A percentile compares a stretch with the other conserved stretches of the same genome.
phyloP scores from a whole-genome alignment of 2,113 vertebrate species.

The Colaptes auratus region DNA sequence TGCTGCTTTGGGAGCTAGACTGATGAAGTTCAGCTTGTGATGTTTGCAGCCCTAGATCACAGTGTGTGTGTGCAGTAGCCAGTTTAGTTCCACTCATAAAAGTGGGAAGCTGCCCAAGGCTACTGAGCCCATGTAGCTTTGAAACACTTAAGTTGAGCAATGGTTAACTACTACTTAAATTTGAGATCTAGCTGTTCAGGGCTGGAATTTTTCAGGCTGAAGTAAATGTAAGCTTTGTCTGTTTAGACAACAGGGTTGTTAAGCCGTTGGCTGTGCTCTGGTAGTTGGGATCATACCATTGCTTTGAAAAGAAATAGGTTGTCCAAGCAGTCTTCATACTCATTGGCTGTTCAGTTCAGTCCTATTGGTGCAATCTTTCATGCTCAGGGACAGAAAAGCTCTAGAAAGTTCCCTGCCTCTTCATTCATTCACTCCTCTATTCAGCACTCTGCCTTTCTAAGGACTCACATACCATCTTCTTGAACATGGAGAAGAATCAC shows the following conservation, averaged over 20 bases:
- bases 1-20: not conserved
- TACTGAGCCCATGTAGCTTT: not conserved
- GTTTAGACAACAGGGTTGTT: constrained; percentile 14
- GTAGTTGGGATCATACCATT: not conserved
- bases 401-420: not conserved
- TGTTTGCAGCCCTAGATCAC: not conserved
- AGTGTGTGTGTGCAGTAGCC: not conserved
- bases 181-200: not conserved
- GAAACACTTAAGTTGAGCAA: not conserved
- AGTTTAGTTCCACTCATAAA: not conserved
- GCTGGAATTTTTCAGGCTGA: constrained; percentile 1
- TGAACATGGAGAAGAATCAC: not conserved
- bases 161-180: constrained; percentile 21
- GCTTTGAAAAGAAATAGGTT: not conserved
- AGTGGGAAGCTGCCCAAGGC: not conserved
- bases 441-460: not conserved
- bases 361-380: not conserved
- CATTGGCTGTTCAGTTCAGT: not conserved
- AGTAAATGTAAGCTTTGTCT: constrained; percentile 37
- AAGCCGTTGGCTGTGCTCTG: constrained; percentile 1
- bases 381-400: not conserved
- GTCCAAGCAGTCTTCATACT: not conserved
- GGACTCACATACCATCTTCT: not conserved
- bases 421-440: not conserved
- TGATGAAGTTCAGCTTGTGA: constrained; percentile 5